A percentile compares a stretch with the other conserved stretches of the same genome.
Evolutionary conservation across 2,113 vertebrate genomes (phyloP).

Genomic region (Odocoileus virginianus): DNA sequence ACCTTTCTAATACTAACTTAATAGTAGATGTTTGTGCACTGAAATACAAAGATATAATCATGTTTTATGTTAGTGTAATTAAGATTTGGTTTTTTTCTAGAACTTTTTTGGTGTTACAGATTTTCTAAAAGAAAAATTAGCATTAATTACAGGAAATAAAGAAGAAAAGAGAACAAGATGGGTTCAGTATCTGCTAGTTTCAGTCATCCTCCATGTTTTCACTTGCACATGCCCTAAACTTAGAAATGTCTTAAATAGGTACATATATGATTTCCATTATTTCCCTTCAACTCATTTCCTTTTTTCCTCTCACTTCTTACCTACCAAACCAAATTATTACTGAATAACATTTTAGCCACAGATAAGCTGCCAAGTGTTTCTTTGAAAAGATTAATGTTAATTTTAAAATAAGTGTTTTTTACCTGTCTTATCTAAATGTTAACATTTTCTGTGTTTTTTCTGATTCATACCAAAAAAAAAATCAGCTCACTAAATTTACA

Average conservation of each 20-base stretch:
- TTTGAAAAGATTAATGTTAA: not conserved
- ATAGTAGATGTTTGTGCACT: not conserved
- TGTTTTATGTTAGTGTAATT: not conserved
- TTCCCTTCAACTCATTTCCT: not conserved
- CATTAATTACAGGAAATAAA: not conserved
- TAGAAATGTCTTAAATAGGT: not conserved
- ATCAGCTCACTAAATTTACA: not conserved
- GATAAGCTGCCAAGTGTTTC: not conserved
- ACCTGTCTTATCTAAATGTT: conserved; percentile 14
- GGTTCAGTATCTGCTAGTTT: not conserved
- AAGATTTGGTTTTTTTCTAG: not conserved
- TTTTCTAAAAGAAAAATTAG: not conserved
- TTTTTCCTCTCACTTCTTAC: not conserved
- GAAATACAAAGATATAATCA: not conserved
- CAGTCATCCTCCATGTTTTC: not conserved
- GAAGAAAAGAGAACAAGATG: not conserved
- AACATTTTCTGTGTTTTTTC: not conserved
- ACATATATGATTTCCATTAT: not conserved
- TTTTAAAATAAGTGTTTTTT: conserved; percentile 6
- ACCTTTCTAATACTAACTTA: conserved; percentile 1
- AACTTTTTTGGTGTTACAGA: not conserved
- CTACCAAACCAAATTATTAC: not conserved
- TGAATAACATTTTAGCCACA: conserved; percentile 10
- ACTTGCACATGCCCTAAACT: not conserved
- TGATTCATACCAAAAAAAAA: not conserved